These are phyloP conservation scores for Psilanteris sp. DNA, from an alignment of 1,140 invertebrate species.

Conservation along the genomic window DNA sequence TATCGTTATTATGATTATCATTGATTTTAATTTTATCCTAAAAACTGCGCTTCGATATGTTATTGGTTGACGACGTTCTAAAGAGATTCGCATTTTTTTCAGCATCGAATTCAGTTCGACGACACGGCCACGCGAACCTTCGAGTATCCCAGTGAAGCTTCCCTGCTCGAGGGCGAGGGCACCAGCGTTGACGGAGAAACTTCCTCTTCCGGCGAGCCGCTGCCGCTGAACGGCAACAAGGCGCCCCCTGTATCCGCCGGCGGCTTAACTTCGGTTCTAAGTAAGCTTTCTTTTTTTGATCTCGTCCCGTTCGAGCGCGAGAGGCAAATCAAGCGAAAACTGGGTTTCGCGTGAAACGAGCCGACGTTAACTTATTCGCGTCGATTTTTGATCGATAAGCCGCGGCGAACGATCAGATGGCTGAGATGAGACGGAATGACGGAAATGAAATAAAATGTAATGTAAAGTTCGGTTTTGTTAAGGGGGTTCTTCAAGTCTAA, in stretches of 20 bases:
- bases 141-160: conserved; percentile 92
- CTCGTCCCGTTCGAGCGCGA: not conserved
- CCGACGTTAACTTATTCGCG: not conserved
- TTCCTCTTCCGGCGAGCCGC: conserved; percentile 70
- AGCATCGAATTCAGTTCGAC: conserved; percentile 92
- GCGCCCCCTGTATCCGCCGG: conserved; percentile 63
- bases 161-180: conserved; percentile 84
- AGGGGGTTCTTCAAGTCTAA: too few species aligned
- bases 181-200: conserved; percentile 72
- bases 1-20: too few species aligned
- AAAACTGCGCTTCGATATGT: too few species aligned
- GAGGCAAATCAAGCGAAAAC: conserved; percentile 18
- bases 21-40: too few species aligned
- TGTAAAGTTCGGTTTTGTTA: too few species aligned
- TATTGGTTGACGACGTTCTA: not conserved
- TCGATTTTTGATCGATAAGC: not conserved
- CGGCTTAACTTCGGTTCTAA: conserved; percentile 72
- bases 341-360: conserved; percentile 11
- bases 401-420: too few species aligned
- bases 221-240: conserved; percentile 64
- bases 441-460: too few species aligned
- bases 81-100: conserved; percentile 68
- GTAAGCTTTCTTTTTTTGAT: conserved; percentile 66
- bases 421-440: too few species aligned
- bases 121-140: conserved; percentile 89